phyloP scores from a whole-genome alignment of 2,113 vertebrate species.

The Gorsachius goisagi region DNA sequence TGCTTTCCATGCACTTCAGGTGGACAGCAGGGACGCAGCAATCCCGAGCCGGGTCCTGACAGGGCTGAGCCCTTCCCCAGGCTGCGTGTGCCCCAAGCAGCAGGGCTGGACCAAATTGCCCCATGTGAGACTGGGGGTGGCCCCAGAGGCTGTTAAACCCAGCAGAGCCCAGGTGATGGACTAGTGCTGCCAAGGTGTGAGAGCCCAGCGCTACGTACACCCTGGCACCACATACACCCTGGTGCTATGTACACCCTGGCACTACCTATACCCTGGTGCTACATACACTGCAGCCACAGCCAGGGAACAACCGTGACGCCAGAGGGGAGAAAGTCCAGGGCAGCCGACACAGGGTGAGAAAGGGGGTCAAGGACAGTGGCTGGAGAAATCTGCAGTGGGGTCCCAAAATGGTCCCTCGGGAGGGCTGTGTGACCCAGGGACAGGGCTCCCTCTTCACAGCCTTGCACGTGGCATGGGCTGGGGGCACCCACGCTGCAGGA shows the following conservation, averaged over 20 bases:
- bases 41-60: not conserved
- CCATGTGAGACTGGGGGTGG: not conserved
- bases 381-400: not conserved
- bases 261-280: not conserved
- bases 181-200: not conserved
- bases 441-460: not conserved
- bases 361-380: not conserved
- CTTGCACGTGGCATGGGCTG: rapidly evolving
- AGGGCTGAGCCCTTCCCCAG: not conserved
- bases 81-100: not conserved
- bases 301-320: constrained; percentile 43
- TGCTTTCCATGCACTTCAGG: rapidly evolving
- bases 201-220: rapidly evolving
- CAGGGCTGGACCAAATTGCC: not conserved
- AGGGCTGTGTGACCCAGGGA: not conserved
- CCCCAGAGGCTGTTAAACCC: not conserved
- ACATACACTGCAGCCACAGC: not conserved
- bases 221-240: rapidly evolving
- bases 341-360: not conserved
- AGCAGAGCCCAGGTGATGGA: not conserved
- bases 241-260: not conserved
- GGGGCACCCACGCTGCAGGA: not conserved
- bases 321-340: constrained; percentile 48
- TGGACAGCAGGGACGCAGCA: rapidly evolving
- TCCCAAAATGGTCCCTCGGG: rapidly evolving